Evolutionary conservation across 2,888 invertebrate genomes (phyloP).

Genomic region (Mythimna impura): DNA sequence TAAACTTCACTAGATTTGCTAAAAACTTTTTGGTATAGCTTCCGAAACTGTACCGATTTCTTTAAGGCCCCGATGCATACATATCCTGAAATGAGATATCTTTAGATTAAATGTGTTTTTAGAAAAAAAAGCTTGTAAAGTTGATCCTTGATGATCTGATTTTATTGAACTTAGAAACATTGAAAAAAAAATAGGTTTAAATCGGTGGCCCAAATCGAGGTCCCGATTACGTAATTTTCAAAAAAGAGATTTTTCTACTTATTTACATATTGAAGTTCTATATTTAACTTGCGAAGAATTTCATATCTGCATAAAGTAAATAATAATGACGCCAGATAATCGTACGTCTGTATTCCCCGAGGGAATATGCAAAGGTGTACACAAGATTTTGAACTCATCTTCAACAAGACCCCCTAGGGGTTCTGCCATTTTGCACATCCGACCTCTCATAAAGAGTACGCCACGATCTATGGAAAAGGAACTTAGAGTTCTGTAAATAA

Average conservation of each 20-base stretch:
- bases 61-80: not conserved
- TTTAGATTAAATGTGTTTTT: not conserved
- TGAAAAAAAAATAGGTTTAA: not conserved
- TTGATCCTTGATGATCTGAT: not conserved
- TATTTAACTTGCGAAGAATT: too few species aligned
- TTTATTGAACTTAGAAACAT: not conserved
- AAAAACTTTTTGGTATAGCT: not conserved
- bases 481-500: constrained; percentile 56
- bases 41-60: constrained; percentile 1
- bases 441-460: not conserved
- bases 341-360: not conserved
- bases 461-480: constrained; percentile 24
- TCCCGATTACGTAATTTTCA: not conserved
- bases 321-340: not conserved
- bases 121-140: not conserved
- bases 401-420: not conserved
- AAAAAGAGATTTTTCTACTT: too few species aligned
- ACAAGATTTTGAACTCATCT: not conserved
- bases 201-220: not conserved
- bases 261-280: too few species aligned
- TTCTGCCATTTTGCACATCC: not conserved
- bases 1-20: not conserved
- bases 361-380: not conserved
- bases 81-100: not conserved
- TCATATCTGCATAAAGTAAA: not conserved